These are phyloP conservation scores for Leptopilina clavipes DNA, from an alignment of 1,140 invertebrate genomes.

Conservation along the genomic window DNA sequence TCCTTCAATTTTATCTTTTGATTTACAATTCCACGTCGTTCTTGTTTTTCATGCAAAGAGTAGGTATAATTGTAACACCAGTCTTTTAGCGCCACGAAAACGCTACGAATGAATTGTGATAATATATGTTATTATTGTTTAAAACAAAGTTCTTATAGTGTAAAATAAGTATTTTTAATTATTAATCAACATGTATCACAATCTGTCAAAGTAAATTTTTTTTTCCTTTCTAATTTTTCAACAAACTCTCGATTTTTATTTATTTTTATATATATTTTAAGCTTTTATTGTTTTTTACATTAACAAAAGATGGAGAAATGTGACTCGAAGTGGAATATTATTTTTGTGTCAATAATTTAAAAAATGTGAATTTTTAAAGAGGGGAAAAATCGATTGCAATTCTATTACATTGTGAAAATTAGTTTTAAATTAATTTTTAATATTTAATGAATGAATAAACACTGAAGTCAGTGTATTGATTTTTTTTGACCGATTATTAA, in stretches of 20 bases:
- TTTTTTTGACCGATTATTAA: not conserved
- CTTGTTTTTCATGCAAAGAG: slow-evolving; percentile 1
- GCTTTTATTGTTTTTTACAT: no score
- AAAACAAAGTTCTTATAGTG: not conserved
- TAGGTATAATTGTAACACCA: not conserved
- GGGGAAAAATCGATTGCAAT: no score
- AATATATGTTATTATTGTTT: not conserved
- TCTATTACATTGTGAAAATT: not conserved
- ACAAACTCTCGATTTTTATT: not conserved
- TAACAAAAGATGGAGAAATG: no score
- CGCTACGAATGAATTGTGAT: not conserved
- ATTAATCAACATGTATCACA: not conserved
- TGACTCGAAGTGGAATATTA: not conserved
- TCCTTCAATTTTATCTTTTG: slow-evolving; percentile 28
- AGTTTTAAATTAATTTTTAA: no score
- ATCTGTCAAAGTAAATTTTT: not conserved
- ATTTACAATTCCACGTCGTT: not conserved
- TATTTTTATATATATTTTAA: no score
- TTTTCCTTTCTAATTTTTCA: not conserved
- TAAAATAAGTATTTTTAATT: not conserved
- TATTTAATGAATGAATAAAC: not conserved
- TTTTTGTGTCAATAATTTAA: no score
- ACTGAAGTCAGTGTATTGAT: not conserved
- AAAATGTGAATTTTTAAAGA: no score
- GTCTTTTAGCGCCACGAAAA: slow-evolving; percentile 12